A percentile compares a stretch with the other conserved stretches of the same genome.
These are phyloP conservation scores for Drosophila littoralis DNA, from an alignment of 1,140 invertebrate species.

Conservation along the genomic window DNA sequence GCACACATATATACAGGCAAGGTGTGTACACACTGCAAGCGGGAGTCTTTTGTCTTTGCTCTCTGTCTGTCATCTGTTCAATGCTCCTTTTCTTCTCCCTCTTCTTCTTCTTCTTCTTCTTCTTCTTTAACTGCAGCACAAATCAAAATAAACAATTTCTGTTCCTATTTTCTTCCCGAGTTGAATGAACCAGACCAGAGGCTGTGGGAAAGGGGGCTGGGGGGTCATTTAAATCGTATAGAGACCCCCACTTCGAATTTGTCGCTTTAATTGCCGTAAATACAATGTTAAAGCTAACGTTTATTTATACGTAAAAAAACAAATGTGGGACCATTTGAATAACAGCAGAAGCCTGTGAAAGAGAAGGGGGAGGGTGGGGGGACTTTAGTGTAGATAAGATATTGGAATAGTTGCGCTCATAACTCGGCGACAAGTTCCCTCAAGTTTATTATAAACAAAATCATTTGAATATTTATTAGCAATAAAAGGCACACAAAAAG, in stretches of 20 bases:
- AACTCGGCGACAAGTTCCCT: constrained; percentile 27
- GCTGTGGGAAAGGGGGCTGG: not conserved
- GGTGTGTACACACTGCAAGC: constrained; percentile 9
- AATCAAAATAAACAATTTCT: constrained; percentile 63
- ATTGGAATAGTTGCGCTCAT: constrained; percentile 12
- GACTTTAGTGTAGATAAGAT: constrained; percentile 7
- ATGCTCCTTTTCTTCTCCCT: constrained; percentile 12
- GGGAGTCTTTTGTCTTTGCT: constrained; percentile 29
- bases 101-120: not conserved
- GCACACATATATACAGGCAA: not conserved
- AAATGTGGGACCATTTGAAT: constrained; percentile 23
- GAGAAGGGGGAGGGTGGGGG: not conserved
- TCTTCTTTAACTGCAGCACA: constrained; percentile 26
- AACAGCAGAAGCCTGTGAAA: constrained; percentile 2
- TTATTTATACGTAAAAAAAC: constrained; percentile 32
- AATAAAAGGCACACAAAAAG: constrained; percentile 15
- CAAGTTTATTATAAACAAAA: constrained; percentile 81
- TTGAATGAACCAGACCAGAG: constrained; percentile 60
- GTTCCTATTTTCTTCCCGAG: constrained; percentile 34
- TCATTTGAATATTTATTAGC: constrained; percentile 73
- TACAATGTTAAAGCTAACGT: constrained; percentile 26
- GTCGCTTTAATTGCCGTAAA: constrained; percentile 45
- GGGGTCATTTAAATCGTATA: too few species aligned
- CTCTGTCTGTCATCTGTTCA: constrained; percentile 25
- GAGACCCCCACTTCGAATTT: constrained; percentile 13